Evolutionary conservation across 2,888 invertebrate genomes (phyloP).

Genomic region (Ypsolopha sequella): DNA sequence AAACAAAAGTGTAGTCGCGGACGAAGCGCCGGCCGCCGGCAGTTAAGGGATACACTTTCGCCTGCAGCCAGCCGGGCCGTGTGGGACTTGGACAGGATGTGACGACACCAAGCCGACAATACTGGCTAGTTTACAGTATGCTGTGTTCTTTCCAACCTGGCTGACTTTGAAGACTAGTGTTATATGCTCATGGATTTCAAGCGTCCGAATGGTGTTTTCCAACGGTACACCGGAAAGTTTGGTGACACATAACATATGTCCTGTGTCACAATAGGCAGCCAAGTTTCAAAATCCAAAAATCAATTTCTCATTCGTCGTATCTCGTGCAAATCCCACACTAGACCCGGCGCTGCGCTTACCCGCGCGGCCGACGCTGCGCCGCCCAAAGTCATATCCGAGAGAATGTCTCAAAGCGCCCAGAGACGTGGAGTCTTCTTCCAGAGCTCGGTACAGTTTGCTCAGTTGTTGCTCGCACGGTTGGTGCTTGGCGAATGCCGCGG

Average conservation of each 20-base stretch:
- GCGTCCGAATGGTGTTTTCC: too few relatives aligned
- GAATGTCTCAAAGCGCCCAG: background rate
- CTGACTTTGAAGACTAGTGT: too few relatives aligned
- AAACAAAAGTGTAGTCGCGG: constrained; percentile 5
- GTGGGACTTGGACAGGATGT: background rate
- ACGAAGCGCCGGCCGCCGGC: constrained; percentile 17
- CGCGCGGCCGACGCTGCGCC: constrained; percentile 1
- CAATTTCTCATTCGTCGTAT: too few relatives aligned
- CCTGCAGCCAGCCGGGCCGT: constrained; percentile 15
- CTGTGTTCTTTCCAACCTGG: too few relatives aligned
- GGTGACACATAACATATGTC: too few relatives aligned
- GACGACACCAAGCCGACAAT: too few relatives aligned
- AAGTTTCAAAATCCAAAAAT: too few relatives aligned
- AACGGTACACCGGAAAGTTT: too few relatives aligned
- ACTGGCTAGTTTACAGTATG: too few relatives aligned
- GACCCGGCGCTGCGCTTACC: background rate
- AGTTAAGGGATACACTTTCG: constrained; percentile 53
- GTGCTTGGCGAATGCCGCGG: constrained; percentile 34
- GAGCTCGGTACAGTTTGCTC: constrained; percentile 47
- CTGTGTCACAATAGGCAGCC: too few relatives aligned
- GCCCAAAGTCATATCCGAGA: background rate
- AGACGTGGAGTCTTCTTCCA: constrained; percentile 10
- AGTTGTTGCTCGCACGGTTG: constrained; percentile 25
- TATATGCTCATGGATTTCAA: too few relatives aligned
- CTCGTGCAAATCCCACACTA: background rate